Evolutionary conservation across 2,797 vertebrate genomes (phyloP), one percentile per base, ranked within the genome.

Genomic region (Pelodytes ibericus): DNA sequence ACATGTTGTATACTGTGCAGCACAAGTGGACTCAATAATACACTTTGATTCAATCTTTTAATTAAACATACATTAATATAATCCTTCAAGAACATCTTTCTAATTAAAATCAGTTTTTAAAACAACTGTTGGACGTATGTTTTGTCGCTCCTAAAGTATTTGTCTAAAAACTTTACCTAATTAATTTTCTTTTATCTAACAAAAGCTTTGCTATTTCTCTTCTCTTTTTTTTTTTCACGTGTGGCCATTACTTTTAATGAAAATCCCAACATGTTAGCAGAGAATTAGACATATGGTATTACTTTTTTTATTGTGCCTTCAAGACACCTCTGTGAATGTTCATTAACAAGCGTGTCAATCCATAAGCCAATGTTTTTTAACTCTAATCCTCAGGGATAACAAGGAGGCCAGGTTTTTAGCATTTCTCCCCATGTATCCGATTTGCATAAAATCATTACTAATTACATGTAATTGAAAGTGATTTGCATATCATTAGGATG

Each of bases 381-480:
- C n/a, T 26, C 47, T 25, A 70, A 63, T 51, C 61, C 66, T 60
- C 65, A 62, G 47, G 65, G 29, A 59, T 30, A 70, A 58, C 31
- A 20, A 3, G 16, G 16, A 71, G 74, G 74, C 74, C 58, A 76
- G 39, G 51, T 70, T 70, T 76, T 64, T 76, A 76, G 63, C 59
- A 57, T 76, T 59, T 70, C 74, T 49, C 66, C 39, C 58, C 59
- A 63, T 76, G 74, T 56, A 41, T 69, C 66, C 65, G 56, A 70
- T 76, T 70, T 76, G 66, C 74, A 76, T 76, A 70, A 76, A 76
- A 58, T 65, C 27, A 65, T 71, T 77, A 64, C 68, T 77, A 77
- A 77, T 77, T 64, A 59, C 68, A 65, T 68, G 67, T 79, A 73
- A 79, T 74, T 79, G 58, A 27, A 53, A 68, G 31, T 68, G 63